Base-by-base conservation (phyloP, 53 echinoderm and acorn worm species). In the Mesocentrotus franciscanus region DNA sequence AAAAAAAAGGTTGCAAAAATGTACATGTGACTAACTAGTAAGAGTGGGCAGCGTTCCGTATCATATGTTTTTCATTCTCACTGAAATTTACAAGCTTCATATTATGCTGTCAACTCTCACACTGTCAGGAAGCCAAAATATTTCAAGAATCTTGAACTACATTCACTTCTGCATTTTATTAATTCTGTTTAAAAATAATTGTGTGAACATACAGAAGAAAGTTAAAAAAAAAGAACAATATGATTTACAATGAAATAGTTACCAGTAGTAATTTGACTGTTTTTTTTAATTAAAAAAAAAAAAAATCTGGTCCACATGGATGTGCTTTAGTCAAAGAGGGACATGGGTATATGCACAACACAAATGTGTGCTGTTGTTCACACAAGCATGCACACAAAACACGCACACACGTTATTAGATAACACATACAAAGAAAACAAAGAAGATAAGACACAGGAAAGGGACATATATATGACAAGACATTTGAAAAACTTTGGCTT, bases 1-100 rank as follows among this genome's bases (percentile, higher is more conserved):
- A 72, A 42, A 92, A 22, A 74, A 9, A 75, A 81, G 93, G 74
- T 81, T 93, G 94, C 83, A 93, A 93, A 93, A 92, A 72, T 92
- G 92, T 92, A 92, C 92, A 92, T 58, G 35, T 64, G 35, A 91
- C 68, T 91, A 64, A 91, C 64, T 91, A 64, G 91, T 62, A 91
- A 29, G 13, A 91, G 91, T 91, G 60, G 94, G 94, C 94, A 93
- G 94, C 94, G 60, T 59, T 93, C 68, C 56, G 34, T 60, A 93
- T 60, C 93, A 93, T 93, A 74, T 61, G 83, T 78, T 29, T 93
- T 27, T 92, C 18, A 79, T 60, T 81, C 79, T 81, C 9, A 34
- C 61, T 79, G 83, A 79, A 93, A 93, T 93, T 12, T 93, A 93
- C 93, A 93, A 76, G 59, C 78, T 78, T 62, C 16, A 78, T 71